Evolutionary conservation across 2,113 vertebrate species (phyloP), one percentile per base, ranked within the genome.

Genomic region (Camelus dromedarius): DNA sequence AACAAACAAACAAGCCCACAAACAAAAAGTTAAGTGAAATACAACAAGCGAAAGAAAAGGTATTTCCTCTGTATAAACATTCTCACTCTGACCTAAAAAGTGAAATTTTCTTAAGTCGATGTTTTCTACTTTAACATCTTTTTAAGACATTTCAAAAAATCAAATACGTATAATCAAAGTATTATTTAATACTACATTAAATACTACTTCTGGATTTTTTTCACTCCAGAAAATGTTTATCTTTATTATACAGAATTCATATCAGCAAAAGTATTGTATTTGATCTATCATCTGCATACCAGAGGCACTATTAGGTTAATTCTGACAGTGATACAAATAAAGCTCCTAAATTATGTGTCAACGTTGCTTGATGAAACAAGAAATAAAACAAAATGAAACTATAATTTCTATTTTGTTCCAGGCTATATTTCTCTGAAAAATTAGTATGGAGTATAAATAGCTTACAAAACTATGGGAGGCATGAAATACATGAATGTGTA

Each of bases 1-100:
- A 98, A 98, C 60, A 76, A 93, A 97, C 97, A 98, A 95, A 98
- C 20, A 58, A 4, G 5, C 13, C 20, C 15, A 83, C 83, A 89
- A 76, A 92, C 16, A 88, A 30, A 70, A 42, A 93, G 73, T 13
- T 50, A 95, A 48, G 79, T 87, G 70, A 88, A 80, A n/a, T 24
- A 72, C 28, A 83, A 85, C 24, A 67, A 70, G 54, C 8, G 70
- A 77, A 42, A 58, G 19, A 81, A 42, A 83, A 86, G 94, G 12
- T 8, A 38, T 35, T 91, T 87, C 48, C 52, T 95, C 92, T 69
- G 56, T 69, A 62, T 66, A 81, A 72, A 72, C 24, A 93, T 19
- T 46, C n/a, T 72, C 26, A 87, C 19, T 52, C 18, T 70, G n/a
- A 79, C 70, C 58, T 89, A 70, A 4, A 84, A 96, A 67, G 38